phyloP scores from a whole-genome alignment of 2,888 invertebrate species.

The Ditula angustiorana region DNA sequence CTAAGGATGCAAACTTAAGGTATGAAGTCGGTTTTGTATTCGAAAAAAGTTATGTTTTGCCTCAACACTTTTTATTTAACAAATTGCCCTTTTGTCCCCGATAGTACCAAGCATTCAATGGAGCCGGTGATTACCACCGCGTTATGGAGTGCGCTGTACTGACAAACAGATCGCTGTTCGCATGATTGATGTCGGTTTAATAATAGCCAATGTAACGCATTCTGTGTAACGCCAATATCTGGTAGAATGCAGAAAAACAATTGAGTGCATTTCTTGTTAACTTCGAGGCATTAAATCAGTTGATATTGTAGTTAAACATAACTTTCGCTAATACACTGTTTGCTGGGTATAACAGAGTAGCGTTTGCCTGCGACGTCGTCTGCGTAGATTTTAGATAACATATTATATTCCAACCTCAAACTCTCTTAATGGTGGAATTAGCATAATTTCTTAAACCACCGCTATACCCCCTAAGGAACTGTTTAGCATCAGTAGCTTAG shows the following conservation, averaged over 20 bases:
- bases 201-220: constrained; percentile 31
- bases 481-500: no score
- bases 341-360: no score
- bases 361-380: no score
- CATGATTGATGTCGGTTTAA: constrained; percentile 41
- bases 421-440: no score
- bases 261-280: neutral
- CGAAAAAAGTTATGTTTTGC: no score
- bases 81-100: neutral
- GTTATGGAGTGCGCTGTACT: constrained; percentile 3
- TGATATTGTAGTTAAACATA: neutral
- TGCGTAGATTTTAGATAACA: no score
- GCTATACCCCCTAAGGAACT: no score
- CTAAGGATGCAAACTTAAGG: no score
- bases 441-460: no score
- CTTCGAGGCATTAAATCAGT: neutral
- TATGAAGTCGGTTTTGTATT: no score
- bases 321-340: no score
- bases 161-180: constrained; percentile 23
- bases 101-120: neutral
- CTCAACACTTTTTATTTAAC: neutral
- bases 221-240: constrained; percentile 18
- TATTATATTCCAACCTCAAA: no score
- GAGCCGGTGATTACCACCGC: constrained; percentile 2
- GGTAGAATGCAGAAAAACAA: constrained; percentile 17